Base-by-base conservation (phyloP, 2,888 invertebrate genomes). In the Galerucella calmariensis region DNA sequence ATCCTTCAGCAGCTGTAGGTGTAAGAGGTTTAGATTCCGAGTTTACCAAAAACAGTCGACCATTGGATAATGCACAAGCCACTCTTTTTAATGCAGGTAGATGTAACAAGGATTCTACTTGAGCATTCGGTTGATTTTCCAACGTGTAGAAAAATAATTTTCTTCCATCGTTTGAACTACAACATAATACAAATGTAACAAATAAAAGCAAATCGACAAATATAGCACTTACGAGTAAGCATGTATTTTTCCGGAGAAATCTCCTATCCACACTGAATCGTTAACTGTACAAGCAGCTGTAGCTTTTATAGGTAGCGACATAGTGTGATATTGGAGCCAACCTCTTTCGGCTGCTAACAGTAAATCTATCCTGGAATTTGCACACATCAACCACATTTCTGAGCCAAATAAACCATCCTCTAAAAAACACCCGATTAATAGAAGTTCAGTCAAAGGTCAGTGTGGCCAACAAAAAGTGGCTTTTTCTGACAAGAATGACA, bases 191-290 rank as follows among this genome's bases (percentile, higher is more conserved):
- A 12, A 48, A 12, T 11, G 14, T 12, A 48, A 14, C 48, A 48
- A 48, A 48, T 48, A 51, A 53, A 56, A 16, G 8, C 5, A n/a
- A 35, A 48, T 35, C 48, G 24, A 27, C 44, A 8, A 35, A 35
- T 35, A 35, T 35, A 35, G 35, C 35, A 82, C 89, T 89, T 82
- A 92, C 92, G 92, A 91, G 85, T 95, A 97, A 0, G 96, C 94
- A 80, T 94, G 94, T 75, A 98, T 90, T 77, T 93, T 92, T n/a
- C 97, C 97, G 1, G 91, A 90, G 67, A 93, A 93, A 88, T 98
- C 97, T 0, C 97, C 97, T 80, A 97, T 91, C 98, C 98, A 98
- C 80, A 98, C 90, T 62, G 90, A 90, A 78, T 92, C 90, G 63
- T 93, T 94, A 1, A 96, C 93, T 14, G 93, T 91, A 83, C 95